Evolutionary conservation across 2,113 vertebrate genomes (phyloP).

Genomic region (Rattus norvegicus): DNA sequence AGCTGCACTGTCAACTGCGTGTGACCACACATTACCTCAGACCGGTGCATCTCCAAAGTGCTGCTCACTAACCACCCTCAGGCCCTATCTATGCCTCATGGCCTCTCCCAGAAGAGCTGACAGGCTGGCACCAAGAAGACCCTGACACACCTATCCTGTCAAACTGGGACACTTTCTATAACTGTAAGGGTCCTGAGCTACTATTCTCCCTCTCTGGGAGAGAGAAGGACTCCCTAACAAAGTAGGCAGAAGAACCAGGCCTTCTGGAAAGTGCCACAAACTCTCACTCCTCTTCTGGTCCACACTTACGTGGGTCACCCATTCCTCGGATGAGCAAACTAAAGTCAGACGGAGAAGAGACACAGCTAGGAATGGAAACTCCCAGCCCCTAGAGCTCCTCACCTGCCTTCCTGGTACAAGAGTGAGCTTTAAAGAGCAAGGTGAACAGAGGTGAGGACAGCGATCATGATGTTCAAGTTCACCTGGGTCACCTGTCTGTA

Average conservation of each 20-base stretch:
- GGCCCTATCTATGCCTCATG: rapidly evolving
- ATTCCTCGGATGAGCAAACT: background rate
- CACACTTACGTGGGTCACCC: background rate
- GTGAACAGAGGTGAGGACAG: background rate
- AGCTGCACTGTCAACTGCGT: background rate
- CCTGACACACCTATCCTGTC: background rate
- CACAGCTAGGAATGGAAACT: background rate
- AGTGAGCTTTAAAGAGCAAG: background rate
- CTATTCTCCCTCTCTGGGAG: background rate
- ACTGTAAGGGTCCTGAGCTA: background rate
- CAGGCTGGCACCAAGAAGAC: background rate
- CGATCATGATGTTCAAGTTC: background rate
- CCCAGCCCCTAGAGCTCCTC: background rate
- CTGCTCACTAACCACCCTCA: rapidly evolving
- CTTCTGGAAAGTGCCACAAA: background rate
- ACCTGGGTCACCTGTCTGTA: background rate
- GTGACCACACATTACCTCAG: conserved; percentile 34
- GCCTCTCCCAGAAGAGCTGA: background rate
- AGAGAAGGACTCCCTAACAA: background rate
- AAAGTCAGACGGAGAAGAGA: background rate
- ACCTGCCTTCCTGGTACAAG: background rate
- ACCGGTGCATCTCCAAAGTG: background rate
- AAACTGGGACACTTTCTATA: background rate
- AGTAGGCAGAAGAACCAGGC: background rate
- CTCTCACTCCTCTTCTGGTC: background rate